Conservation (phyloP, 2,888 invertebrate genomes). For the Drosophila lutescens region DNA sequence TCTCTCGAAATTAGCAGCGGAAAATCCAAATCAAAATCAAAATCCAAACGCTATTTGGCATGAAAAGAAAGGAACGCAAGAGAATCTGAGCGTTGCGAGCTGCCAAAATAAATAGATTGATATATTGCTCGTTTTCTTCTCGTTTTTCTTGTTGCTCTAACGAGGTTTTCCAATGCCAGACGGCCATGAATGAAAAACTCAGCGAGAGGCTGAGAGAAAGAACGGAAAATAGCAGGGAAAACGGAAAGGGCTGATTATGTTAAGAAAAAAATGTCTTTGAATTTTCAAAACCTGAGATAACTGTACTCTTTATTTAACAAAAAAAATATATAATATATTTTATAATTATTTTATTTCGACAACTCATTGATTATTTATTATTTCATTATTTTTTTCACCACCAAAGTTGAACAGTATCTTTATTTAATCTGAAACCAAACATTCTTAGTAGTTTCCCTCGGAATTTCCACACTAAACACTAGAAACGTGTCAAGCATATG, state of each 20-base stretch:
- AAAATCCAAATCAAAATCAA: not conserved
- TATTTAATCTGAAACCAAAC: not conserved
- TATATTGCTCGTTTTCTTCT: constrained; percentile 22
- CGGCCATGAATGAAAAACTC: constrained; percentile 57
- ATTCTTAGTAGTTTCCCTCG: not conserved
- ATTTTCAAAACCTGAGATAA: too few species aligned
- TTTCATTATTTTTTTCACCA: too few species aligned
- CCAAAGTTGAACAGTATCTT: too few species aligned
- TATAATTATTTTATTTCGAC: too few species aligned
- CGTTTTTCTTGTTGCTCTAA: constrained; percentile 34
- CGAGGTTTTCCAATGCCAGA: constrained; percentile 66
- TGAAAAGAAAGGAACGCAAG: constrained; percentile 7
- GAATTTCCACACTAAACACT: not conserved
- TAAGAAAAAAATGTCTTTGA: too few species aligned
- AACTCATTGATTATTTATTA: too few species aligned
- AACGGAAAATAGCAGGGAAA: not conserved
- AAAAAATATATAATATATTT: too few species aligned
- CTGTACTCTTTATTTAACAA: too few species aligned
- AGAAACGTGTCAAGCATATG: constrained; percentile 17
- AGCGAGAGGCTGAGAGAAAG: not conserved
- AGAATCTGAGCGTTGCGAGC: constrained; percentile 18
- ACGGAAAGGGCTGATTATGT: not conserved
- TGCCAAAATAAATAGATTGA: constrained; percentile 50
- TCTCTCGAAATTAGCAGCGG: constrained; percentile 25
- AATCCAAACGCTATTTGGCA: constrained; percentile 32